Base-by-base conservation (phyloP, 1,140 invertebrate species). In the Philotrypesis tridentata region DNA sequence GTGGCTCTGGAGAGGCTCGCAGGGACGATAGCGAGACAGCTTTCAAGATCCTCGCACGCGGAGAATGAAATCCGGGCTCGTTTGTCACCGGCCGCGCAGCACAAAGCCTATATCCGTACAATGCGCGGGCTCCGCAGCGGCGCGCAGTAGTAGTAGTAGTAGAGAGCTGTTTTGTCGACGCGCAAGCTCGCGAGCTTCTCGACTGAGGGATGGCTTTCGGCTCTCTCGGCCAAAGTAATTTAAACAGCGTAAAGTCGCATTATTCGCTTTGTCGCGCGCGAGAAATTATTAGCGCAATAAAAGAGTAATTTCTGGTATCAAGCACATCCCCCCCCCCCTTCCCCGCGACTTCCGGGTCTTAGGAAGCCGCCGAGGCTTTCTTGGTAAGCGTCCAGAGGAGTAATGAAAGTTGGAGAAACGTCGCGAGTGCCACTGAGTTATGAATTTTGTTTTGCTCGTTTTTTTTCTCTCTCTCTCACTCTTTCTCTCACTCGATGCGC, bases 21-120 rank as follows among this genome's bases (percentile, higher is more conserved):
- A n/a, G 29, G 2, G 17, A 31, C 7, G 33, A 70, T 70, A 70
- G 33, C 12, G 17, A 29, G 48, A 70, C 31, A 31, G 21, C 67
- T 25, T 7, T 68, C 25, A 25, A 68, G 75, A 14, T 55, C 40
- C 25, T 27, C 48, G n/a, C 17, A 21, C 48, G 0, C 21, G 12
- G 0, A 17, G 25, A 17, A 29, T 25, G n/a, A 23, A 61, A 1
- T 78, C 40, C 40, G 33, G 40, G 27, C 43, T 60, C 78, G 40
- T 79, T 79, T 79, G 72, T 79, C 78, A 79, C 25, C 48, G 55
- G 68, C 48, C 60, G 71, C 77, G 71, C 71, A 71, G 77, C 67
- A n/a, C n/a, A n/a, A n/a, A n/a, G n/a, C n/a, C n/a, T n/a, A n/a
- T n/a, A n/a, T 71, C 0, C 40, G 33, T 63, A 63, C 65, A 65